These are phyloP conservation scores for Apoda limacodes DNA, from an alignment of 2,888 invertebrate genomes.

Conservation along the genomic window DNA sequence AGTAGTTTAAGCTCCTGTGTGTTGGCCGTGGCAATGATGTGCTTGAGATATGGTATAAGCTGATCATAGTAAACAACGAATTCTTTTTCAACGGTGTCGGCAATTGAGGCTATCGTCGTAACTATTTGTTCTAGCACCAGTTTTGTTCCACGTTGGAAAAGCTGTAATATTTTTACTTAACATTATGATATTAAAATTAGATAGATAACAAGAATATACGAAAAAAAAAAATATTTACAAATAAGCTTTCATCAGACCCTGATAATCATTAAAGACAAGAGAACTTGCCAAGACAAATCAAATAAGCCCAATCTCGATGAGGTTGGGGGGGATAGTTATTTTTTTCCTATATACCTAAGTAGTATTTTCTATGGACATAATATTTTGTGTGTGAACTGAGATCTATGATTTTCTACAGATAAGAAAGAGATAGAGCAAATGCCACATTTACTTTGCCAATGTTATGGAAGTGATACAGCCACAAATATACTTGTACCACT, in stretches of 20 bases:
- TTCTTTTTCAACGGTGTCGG: slow-evolving; percentile 97
- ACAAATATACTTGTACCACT: slow-evolving; percentile 38
- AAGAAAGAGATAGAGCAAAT: slow-evolving; percentile 50
- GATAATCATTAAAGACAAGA: no score
- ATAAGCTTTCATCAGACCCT: no score
- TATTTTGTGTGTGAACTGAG: slow-evolving; percentile 53
- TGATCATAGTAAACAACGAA: slow-evolving; percentile 95
- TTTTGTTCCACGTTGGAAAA: slow-evolving; percentile 94
- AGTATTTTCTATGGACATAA: no score
- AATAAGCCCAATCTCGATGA: no score
- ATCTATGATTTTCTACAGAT: slow-evolving; percentile 46
- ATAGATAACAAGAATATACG: not conserved
- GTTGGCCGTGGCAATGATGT: slow-evolving; percentile 94
- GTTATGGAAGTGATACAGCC: slow-evolving; percentile 59
- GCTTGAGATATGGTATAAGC: slow-evolving; percentile 94
- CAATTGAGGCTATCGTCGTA: slow-evolving; percentile 98
- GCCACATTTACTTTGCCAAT: slow-evolving; percentile 58
- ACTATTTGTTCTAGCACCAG: slow-evolving; percentile 97
- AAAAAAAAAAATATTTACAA: not conserved
- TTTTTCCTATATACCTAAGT: no score
- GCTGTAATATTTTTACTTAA: slow-evolving; percentile 36
- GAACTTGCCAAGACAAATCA: no score
- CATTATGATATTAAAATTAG: not conserved
- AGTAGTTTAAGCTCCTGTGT: slow-evolving; percentile 89
- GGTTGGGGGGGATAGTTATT: no score